Percentiles rank a stretch among this genome's conserved stretches.
phyloP scores from a whole-genome alignment of 2,888 invertebrate genomes.

The Dryobota labecula region DNA sequence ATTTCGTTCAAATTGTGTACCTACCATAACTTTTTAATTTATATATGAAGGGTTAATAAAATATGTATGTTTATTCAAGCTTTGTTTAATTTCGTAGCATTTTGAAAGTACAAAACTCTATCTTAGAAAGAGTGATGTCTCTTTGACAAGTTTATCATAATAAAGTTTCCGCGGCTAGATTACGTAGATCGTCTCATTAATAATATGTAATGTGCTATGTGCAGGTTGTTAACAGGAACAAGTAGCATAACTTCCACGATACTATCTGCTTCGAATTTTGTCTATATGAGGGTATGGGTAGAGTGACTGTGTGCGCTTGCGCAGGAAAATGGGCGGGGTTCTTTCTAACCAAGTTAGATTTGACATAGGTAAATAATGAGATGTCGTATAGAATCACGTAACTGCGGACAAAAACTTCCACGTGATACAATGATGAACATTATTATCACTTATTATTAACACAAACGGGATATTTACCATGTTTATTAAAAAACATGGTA shows the following conservation, averaged over 20 bases:
- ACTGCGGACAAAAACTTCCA: not conserved
- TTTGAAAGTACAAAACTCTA: not conserved
- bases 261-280: not conserved
- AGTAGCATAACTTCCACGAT: not conserved
- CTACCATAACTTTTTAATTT: slow-evolving; percentile 2
- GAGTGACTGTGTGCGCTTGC: not conserved
- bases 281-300: not conserved
- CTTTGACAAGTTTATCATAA: not conserved
- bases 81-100: slow-evolving; percentile 38
- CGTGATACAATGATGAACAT: not conserved
- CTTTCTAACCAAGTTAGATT: not conserved
- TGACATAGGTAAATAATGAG: not conserved
- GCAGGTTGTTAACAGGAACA: not conserved
- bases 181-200: not conserved
- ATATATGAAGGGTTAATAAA: slow-evolving; percentile 37
- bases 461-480: no score
- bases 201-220: not conserved
- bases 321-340: not conserved
- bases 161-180: not conserved
- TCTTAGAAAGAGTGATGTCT: not conserved
- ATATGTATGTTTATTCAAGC: slow-evolving; percentile 19
- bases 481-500: no score
- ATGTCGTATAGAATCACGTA: not conserved
- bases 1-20: not conserved
- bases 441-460: no score